phyloP scores from a whole-genome alignment of 2,113 vertebrate species.

The Odocoileus hemionus region DNA sequence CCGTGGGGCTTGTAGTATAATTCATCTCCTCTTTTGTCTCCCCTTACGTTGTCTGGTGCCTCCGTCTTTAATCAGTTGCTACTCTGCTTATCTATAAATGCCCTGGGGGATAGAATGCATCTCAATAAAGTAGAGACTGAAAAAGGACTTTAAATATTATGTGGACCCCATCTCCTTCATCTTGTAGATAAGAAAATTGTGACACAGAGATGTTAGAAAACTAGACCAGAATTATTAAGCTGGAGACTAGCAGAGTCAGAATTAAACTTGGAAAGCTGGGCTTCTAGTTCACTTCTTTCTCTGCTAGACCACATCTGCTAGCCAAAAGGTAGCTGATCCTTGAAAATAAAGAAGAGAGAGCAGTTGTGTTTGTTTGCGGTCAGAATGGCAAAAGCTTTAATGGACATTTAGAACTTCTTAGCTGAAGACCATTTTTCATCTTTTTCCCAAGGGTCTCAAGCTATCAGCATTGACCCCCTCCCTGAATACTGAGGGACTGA shows the following conservation, averaged over 20 bases:
- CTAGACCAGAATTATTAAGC: not conserved
- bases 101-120: not conserved
- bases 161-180: not conserved
- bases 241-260: not conserved
- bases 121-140: not conserved
- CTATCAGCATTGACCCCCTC: not conserved
- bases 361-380: not conserved
- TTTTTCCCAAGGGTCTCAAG: not conserved
- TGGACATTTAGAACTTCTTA: not conserved
- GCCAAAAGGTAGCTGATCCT: not conserved
- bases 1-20: not conserved
- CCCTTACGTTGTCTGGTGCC: not conserved
- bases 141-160: not conserved
- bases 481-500: not conserved
- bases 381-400: constrained; percentile 30
- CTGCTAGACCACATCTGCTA: not conserved
- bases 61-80: not conserved
- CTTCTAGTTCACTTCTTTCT: not conserved
- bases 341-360: not conserved
- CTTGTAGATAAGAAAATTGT: not conserved
- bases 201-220: not conserved
- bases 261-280: not conserved
- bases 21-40: not conserved
- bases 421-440: not conserved
- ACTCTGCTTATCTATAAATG: not conserved